Base-by-base conservation (phyloP, 2,113 vertebrate genomes). In the Mola mola region DNA sequence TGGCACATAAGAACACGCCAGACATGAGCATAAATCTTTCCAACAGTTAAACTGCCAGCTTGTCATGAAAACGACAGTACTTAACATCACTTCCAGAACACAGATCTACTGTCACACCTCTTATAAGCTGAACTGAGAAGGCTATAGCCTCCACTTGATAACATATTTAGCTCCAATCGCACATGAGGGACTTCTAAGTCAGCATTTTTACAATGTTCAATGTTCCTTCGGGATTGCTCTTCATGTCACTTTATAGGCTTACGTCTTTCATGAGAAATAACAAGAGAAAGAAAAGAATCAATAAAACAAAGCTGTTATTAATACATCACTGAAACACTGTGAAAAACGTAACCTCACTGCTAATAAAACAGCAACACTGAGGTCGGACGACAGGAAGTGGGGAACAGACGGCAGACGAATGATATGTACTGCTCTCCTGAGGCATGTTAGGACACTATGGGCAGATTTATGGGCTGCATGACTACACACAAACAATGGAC, bases 251-350 rank as follows among this genome's bases (percentile, higher is more conserved):
- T 57, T 3, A 9, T 53, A 36, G 15, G 20, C 17, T 20, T 52
- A 72, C 3, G 12, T 68, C 44, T 41, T 61, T 71, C 48, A 4
- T 20, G 65, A 75, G 67, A 76, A 70, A 49, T 34, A 16, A 43
- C 2, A 52, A 37, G 38, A 47, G 77, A 55, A 53, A 21, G n/a
- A 41, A 61, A 44, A 6, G 4, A 46, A 86, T 82, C 74, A 68
- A 85, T 87, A 75, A 79, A 79, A 55, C 51, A 5, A 16, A 57
- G 38, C 22, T 66, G 52, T 79, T 82, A 68, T 75, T 64, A 56
- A 43, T 78, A 29, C 3, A 78, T 78, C 66, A 72, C 56, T 44
- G 37, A 52, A 17, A 47, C 16, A 28, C 12, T 43, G 55, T 41
- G 5, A 44, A 58, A 70, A 65, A 57, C 34, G 20, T 51, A 21